These are phyloP conservation scores for Athrips mouffetella DNA, from an alignment of 2,888 invertebrate species.

Conservation along the genomic window DNA sequence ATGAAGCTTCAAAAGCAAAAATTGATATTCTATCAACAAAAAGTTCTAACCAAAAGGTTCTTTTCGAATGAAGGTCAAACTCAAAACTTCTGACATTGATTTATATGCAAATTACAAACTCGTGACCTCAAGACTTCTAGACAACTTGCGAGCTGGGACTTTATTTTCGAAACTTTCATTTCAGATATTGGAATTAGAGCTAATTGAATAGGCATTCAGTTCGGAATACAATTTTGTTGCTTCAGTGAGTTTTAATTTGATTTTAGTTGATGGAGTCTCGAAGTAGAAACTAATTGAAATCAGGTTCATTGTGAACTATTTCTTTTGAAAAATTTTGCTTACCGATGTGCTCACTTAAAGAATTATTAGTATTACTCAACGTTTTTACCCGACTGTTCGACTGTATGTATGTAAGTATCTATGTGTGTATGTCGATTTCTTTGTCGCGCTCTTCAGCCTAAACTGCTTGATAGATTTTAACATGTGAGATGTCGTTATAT, in stretches of 20 bases:
- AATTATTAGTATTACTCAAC: too few relatives aligned
- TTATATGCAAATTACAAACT: slow-evolving; percentile 35
- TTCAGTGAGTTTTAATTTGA: slow-evolving; percentile 6
- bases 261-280: neutral
- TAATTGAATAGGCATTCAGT: slow-evolving; percentile 7
- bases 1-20: too few relatives aligned
- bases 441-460: too few relatives aligned
- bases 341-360: neutral
- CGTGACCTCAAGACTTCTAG: slow-evolving; percentile 24
- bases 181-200: slow-evolving; percentile 8
- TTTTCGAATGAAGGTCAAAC: too few relatives aligned
- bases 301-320: neutral
- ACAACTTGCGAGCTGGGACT: neutral
- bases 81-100: slow-evolving; percentile 31
- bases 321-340: neutral
- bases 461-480: too few relatives aligned
- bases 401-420: too few relatives aligned
- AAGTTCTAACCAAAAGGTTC: too few relatives aligned
- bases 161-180: slow-evolving; percentile 11
- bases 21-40: too few relatives aligned
- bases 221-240: slow-evolving; percentile 6
- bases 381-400: too few relatives aligned
- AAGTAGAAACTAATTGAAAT: neutral
- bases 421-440: too few relatives aligned
- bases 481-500: too few relatives aligned